phyloP scores from a whole-genome alignment of 1,140 invertebrate genomes.

The Delia radicum region DNA sequence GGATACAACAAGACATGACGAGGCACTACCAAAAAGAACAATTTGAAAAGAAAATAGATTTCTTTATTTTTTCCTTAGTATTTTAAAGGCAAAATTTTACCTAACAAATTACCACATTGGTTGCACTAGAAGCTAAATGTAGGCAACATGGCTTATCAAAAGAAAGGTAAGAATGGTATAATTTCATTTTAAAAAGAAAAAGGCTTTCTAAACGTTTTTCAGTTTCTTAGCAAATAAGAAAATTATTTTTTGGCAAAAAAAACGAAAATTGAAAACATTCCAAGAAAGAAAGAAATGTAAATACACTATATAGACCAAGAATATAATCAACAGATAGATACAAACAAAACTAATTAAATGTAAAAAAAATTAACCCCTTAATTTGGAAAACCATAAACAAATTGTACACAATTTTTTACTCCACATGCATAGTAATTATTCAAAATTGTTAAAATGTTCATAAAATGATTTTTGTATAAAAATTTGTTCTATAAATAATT shows the following conservation, averaged over 20 bases:
- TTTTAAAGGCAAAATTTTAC: neutral
- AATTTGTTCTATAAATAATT: too few species aligned
- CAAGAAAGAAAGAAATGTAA: slow-evolving; percentile 1
- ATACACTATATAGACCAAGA: neutral
- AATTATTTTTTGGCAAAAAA: neutral
- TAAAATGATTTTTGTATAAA: too few species aligned
- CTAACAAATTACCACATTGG: slow-evolving; percentile 15
- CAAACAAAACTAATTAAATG: slow-evolving; percentile 10
- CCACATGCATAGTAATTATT: too few species aligned
- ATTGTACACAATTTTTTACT: too few species aligned
- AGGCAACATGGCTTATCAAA: neutral
- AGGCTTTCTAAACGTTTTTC: slow-evolving; percentile 16
- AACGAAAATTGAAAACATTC: slow-evolving; percentile 18
- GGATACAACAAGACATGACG: neutral
- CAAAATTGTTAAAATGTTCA: too few species aligned
- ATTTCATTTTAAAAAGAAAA: neutral
- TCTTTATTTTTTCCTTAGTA: neutral
- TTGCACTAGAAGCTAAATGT: slow-evolving; percentile 1
- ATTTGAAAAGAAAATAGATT: slow-evolving; percentile 15
- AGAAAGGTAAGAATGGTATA: neutral
- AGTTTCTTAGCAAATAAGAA: neutral
- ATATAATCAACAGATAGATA: neutral
- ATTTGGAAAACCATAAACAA: too few species aligned
- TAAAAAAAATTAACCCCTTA: neutral
- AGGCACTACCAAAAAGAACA: neutral